Base-by-base conservation (phyloP, 2,888 invertebrate species). In the Erebia aethiops region DNA sequence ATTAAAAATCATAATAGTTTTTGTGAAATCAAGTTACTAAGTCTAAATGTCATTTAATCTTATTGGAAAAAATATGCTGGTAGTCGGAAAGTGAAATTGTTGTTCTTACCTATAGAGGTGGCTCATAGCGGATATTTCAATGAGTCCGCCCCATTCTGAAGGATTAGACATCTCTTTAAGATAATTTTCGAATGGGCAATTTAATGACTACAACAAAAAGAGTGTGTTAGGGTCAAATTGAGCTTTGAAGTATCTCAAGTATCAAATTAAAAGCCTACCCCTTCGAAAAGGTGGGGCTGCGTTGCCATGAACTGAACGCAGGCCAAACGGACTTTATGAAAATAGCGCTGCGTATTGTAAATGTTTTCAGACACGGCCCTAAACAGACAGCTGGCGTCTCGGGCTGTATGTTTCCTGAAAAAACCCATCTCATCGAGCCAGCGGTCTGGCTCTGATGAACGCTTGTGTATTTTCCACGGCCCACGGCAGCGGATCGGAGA, bases 301-400 rank as follows among this genome's bases (percentile, higher is more conserved):
- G 94, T 88, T 71, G 94, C 94, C 94, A 97, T 97, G 87, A 95
- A 98, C 16, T 95, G 93, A 16, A 97, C 94, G 79, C 97, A 97
- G 77, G 96, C 95, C 79, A 94, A 93, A 69, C 98, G 95, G 67
- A 98, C 95, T 82, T 94, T 94, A 79, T 95, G 94, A 85, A 97
- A 97, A 86, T 96, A 95, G 76, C 95, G 90, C 90, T 98, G 95
- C 35, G 94, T 94, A 69, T 94, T 94, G 80, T 91, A 95, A 78
- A 96, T 95, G 90, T 98, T 98, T 89, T 98, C 98, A 52, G 98
- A 96, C 67, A 98, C 95, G 13, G 97, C 97, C 79, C 98, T 95
- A 89, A 98, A 98, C 63, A 98, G 92, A 84, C 97, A 98, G 73
- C 97, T 97, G 67, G 97, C 96, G 93, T 98, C 98, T 81, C 96